These are phyloP conservation scores for Xestia c-nigrum DNA, from an alignment of 2,888 invertebrate genomes.

Conservation along the genomic window DNA sequence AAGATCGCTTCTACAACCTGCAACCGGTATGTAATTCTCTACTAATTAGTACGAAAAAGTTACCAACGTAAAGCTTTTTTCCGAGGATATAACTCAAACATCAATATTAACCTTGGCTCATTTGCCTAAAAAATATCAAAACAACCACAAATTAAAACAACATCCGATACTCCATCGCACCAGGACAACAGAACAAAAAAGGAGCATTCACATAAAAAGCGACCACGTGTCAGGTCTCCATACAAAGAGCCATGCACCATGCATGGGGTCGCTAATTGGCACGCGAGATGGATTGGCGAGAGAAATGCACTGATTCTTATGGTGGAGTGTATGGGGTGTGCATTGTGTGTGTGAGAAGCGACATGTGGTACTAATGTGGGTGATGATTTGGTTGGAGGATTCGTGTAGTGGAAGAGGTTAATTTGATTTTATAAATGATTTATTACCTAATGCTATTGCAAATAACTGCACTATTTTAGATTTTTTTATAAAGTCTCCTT, in stretches of 20 bases:
- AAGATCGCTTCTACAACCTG: not conserved
- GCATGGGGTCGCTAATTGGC: slow-evolving; percentile 67
- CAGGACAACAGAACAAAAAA: slow-evolving; percentile 41
- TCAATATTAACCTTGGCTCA: not conserved
- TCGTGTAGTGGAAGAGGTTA: slow-evolving; percentile 22
- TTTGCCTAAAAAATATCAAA: slow-evolving; percentile 15
- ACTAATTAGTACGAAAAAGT: not conserved
- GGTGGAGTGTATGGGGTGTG: slow-evolving; percentile 28
- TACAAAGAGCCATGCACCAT: slow-evolving; percentile 48
- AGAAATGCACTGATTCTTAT: slow-evolving; percentile 62
- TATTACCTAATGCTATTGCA: not conserved
- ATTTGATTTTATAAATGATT: slow-evolving; percentile 15
- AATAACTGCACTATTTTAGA: not conserved
- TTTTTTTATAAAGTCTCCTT: no score
- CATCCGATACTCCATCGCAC: slow-evolving; percentile 28
- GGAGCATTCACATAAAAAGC: slow-evolving; percentile 46
- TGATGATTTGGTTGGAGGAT: slow-evolving; percentile 44
- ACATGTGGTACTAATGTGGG: slow-evolving; percentile 62
- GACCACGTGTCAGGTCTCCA: slow-evolving; percentile 60
- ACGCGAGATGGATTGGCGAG: slow-evolving; percentile 69
- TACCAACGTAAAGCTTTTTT: not conserved
- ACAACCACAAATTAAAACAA: slow-evolving; percentile 19
- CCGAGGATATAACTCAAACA: not conserved
- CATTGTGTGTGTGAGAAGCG: slow-evolving; percentile 58
- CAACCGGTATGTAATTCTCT: not conserved